Evolutionary conservation across 2,888 invertebrate genomes (phyloP), one percentile per base, ranked within the genome.

Genomic region (Eurytoma adleriae): DNA sequence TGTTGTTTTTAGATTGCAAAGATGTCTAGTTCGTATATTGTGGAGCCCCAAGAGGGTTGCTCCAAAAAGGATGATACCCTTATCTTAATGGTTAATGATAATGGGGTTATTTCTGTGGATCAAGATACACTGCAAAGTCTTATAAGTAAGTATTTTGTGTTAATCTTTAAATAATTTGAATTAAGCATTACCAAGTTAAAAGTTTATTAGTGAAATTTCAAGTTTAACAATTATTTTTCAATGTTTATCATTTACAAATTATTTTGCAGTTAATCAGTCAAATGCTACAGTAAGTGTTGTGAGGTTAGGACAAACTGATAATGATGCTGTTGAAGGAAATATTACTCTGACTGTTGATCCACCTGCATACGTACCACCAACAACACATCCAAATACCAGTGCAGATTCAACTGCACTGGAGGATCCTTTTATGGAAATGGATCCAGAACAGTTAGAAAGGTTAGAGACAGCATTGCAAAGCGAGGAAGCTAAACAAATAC

Each of bases 1-100:
- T 59, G 27, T 70, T 16, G 18, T 71, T 78, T 83, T 74, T 69
- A 82, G 81, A 78, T 30, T 73, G 79, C 67, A 82, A 89, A 84
- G 68, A 90, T 90, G 90, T 90, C 90, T 67, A 90, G 88, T 83
- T 89, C 90, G 24, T 88, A 87, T 69, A 85, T 90, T 78, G 84
- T 90, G 1, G 90, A 90, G 80, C 87, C 89, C 57, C 87, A 87
- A 78, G 87, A 87, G 71, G 88, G 86, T 69, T 84, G 79, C 72
- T 83, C 85, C 10, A 87, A 88, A 70, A 89, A 90, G 88, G 94
- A 94, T 91, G 94, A 95, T 89, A 94, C 95, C 88, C 93, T 97
- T 89, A 94, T 96, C 87, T 95, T 97, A 90, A 94, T 97, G 90
- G 96, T 96, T 89, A 95, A 95, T 90, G 96, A 96, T 91, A 96